Evolutionary conservation across 2,888 invertebrate species (phyloP).

Genomic region (Netelia melanura): DNA sequence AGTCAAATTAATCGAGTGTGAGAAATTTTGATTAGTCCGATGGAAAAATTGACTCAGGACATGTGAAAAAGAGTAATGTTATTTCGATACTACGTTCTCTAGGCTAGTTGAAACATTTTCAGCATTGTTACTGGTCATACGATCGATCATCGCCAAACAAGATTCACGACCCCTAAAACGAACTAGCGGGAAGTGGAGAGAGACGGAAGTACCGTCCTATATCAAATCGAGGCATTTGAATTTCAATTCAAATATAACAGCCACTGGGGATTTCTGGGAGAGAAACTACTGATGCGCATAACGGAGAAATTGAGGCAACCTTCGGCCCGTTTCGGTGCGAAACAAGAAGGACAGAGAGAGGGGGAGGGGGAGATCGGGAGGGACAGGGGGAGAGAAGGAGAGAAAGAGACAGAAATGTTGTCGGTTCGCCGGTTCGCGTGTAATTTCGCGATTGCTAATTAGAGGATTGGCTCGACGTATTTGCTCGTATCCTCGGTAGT

Average conservation of each 20-base stretch:
- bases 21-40: too few relatives aligned
- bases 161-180: conserved; percentile 12
- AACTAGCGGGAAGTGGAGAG: conserved; percentile 8
- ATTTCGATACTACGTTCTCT: neutral
- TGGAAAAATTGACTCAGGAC: too few relatives aligned
- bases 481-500: conserved; percentile 26
- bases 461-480: conserved; percentile 60
- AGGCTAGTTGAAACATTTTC: neutral
- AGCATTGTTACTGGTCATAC: neutral
- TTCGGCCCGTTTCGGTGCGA: conserved; percentile 9
- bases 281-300: conserved; percentile 41
- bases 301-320: conserved; percentile 18
- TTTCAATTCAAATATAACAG: conserved; percentile 30
- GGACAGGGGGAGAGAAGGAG: neutral
- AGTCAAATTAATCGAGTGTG: too few relatives aligned
- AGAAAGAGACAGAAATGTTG: conserved; percentile 1
- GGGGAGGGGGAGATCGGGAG: neutral
- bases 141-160: conserved; percentile 29
- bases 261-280: conserved; percentile 5
- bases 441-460: conserved; percentile 70
- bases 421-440: conserved; percentile 50
- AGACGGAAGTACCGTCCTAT: neutral
- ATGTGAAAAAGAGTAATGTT: neutral
- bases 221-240: conserved; percentile 11
- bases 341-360: neutral